phyloP scores from a whole-genome alignment of 2,797 vertebrate genomes.

The Pseudochaenichthys georgianus region DNA sequence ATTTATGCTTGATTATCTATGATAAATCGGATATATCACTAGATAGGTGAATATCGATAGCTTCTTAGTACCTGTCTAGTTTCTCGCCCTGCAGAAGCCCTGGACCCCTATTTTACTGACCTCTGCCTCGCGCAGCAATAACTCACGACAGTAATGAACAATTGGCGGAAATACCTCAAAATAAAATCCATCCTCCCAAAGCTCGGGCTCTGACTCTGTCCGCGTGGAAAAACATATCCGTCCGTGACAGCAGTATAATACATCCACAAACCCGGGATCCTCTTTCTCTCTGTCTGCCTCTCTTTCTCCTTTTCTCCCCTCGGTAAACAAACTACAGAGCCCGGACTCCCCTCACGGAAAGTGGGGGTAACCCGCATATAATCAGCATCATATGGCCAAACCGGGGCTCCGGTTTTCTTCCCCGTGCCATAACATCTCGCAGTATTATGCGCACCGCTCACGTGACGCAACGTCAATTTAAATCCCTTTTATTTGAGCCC shows the following conservation, averaged over 20 bases:
- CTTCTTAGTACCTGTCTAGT: constrained; percentile 48
- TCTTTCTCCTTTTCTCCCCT: constrained; percentile 59
- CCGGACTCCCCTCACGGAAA: constrained; percentile 89
- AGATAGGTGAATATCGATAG: constrained; percentile 36
- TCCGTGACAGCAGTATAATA: constrained; percentile 83
- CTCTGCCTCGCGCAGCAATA: constrained; percentile 92
- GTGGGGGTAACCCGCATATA: constrained; percentile 88
- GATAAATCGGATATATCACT: constrained; percentile 33
- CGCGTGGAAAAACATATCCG: constrained; percentile 87
- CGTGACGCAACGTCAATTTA: constrained; percentile 99
- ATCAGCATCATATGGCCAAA: constrained; percentile 92
- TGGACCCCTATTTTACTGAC: constrained; percentile 83
- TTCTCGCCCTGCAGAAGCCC: constrained; percentile 41
- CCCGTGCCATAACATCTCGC: constrained; percentile 94
- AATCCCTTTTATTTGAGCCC: constrained; percentile 97
- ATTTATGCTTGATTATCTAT: constrained; percentile 19
- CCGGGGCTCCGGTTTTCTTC: constrained; percentile 92
- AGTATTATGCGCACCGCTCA: constrained; percentile 92
- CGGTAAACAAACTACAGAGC: constrained; percentile 81
- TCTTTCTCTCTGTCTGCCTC: constrained; percentile 62
- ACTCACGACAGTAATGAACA: constrained; percentile 97
- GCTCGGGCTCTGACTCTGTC: constrained; percentile 81
- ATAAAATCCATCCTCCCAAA: constrained; percentile 98
- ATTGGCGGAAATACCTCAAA: constrained; percentile 99
- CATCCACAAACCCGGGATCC: constrained; percentile 78